Evolutionary conservation across 2,888 invertebrate species (phyloP).

Genomic region (Oligia latruncula): DNA sequence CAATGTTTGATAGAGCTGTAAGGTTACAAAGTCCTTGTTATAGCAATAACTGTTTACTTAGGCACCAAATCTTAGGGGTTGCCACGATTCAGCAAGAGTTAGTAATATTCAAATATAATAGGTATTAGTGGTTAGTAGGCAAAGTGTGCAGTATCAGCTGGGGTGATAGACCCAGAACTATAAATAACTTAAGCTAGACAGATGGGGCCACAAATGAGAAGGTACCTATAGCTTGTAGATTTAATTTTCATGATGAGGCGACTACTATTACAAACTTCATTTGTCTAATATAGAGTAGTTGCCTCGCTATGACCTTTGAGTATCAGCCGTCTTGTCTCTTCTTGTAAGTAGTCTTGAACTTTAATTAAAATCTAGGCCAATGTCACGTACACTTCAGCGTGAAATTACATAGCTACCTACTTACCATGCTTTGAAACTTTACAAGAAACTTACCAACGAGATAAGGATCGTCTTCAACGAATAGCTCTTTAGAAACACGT

Average conservation of each 20-base stretch:
- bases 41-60: conserved; percentile 43
- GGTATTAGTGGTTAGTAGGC: conserved; percentile 4
- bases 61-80: conserved; percentile 9
- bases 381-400: conserved; percentile 25
- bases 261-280: conserved; percentile 11
- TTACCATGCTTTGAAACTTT: conserved; percentile 25
- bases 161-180: neutral
- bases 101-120: conserved; percentile 22
- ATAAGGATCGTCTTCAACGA: conserved; percentile 28
- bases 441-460: conserved; percentile 34
- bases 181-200: conserved; percentile 16
- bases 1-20: conserved; percentile 40
- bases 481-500: conserved; percentile 16
- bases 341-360: conserved; percentile 10
- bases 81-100: conserved; percentile 20
- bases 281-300: conserved; percentile 8
- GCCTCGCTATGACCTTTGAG: conserved; percentile 22
- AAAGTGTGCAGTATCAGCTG: conserved; percentile 20
- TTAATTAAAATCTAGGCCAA: conserved; percentile 44
- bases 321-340: neutral
- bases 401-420: conserved; percentile 17
- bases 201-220: conserved; percentile 9
- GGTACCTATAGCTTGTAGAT: neutral
- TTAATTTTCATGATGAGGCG: neutral
- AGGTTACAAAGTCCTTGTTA: conserved; percentile 39